Evolutionary conservation across 2,797 vertebrate species (phyloP).

Genomic region (Spinibarbus caldwelli): DNA sequence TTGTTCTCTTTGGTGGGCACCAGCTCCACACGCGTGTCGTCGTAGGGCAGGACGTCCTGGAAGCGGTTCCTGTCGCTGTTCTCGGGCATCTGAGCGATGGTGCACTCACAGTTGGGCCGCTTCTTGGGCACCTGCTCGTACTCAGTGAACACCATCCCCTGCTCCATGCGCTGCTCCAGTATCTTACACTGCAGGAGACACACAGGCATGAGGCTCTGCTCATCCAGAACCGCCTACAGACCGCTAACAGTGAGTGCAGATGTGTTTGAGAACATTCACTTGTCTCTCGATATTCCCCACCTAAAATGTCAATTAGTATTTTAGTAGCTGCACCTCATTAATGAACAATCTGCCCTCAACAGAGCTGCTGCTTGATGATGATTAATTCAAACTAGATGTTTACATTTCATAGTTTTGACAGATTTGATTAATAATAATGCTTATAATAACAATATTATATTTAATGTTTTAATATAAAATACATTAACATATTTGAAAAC

Average conservation of each 20-base stretch:
- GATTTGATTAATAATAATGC: too few species aligned
- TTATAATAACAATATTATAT: too few species aligned
- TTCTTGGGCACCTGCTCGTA: constrained; percentile 91
- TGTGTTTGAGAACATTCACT: background rate
- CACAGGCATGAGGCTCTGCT: background rate
- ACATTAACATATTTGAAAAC: too few species aligned
- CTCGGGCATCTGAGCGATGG: constrained; percentile 85
- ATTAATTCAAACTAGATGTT: background rate
- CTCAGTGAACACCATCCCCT: constrained; percentile 91
- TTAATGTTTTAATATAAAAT: too few species aligned
- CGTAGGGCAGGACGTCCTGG: constrained; percentile 94
- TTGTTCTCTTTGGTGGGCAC: constrained; percentile 99
- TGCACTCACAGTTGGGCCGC: constrained; percentile 78
- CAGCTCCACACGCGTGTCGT: constrained; percentile 91
- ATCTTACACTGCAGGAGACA: constrained; percentile 81
- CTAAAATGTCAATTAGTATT: background rate
- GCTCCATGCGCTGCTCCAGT: constrained; percentile 90
- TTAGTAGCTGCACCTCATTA: background rate
- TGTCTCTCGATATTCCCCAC: background rate
- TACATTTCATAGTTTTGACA: background rate
- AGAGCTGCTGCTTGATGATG: background rate
- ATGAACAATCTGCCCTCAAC: background rate
- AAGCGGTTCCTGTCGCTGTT: constrained; percentile 94
- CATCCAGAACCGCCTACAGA: too few species aligned
- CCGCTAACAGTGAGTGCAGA: background rate